Evolutionary conservation across 2,888 invertebrate genomes (phyloP).

Genomic region (Baronia brevicornis): DNA sequence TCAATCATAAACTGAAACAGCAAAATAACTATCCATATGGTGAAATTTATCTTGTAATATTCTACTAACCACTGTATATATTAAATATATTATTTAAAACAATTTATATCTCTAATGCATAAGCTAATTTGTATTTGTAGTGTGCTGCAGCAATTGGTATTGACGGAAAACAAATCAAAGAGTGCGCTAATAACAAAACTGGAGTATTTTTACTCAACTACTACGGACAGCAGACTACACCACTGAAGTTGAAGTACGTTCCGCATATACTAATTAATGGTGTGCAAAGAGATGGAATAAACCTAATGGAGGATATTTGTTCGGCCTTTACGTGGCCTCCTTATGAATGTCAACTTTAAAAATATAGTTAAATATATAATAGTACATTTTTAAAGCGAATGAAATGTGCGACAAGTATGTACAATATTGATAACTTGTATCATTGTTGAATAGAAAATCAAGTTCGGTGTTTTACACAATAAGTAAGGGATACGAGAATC

Average conservation of each 20-base stretch:
- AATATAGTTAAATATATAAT: too few species aligned
- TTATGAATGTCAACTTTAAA: slow-evolving; percentile 20
- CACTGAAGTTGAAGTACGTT: slow-evolving; percentile 29
- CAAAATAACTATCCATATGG: too few species aligned
- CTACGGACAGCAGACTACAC: slow-evolving; percentile 35
- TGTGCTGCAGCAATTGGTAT: slow-evolving; percentile 29
- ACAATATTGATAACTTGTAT: slow-evolving; percentile 5
- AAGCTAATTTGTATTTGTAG: slow-evolving; percentile 27
- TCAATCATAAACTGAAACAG: too few species aligned
- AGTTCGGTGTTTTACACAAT: too few species aligned
- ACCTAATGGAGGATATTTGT: slow-evolving; percentile 30
- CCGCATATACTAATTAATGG: slow-evolving; percentile 35
- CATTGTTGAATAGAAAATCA: too few species aligned
- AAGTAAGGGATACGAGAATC: too few species aligned
- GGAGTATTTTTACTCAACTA: slow-evolving; percentile 29
- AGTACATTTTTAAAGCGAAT: too few species aligned
- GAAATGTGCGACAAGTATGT: slow-evolving; percentile 1
- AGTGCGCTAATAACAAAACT: slow-evolving; percentile 29
- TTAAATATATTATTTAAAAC: too few species aligned
- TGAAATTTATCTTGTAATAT: too few species aligned
- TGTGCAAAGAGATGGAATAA: slow-evolving; percentile 19
- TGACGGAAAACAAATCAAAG: slow-evolving; percentile 26
- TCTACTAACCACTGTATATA: too few species aligned
- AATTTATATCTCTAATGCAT: too few species aligned
- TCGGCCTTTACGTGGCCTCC: slow-evolving; percentile 25